These are phyloP conservation scores for Molorchus minor DNA, from an alignment of 2,888 invertebrate species.

Conservation along the genomic window DNA sequence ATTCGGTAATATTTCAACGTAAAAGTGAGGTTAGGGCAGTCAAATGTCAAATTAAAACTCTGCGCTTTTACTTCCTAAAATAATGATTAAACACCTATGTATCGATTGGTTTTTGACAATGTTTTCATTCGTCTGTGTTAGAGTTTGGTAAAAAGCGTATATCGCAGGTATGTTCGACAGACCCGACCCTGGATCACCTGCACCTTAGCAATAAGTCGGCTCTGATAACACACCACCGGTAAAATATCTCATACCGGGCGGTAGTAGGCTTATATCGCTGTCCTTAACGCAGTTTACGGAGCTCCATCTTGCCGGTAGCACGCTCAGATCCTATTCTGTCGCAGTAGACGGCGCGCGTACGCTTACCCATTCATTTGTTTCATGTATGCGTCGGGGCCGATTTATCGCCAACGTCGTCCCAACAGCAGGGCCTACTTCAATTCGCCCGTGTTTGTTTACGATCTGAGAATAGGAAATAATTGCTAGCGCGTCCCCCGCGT, in stretches of 20 bases:
- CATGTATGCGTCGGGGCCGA: slow-evolving; percentile 4
- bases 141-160: no score
- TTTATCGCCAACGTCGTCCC: slow-evolving; percentile 2
- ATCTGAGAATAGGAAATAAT: neutral
- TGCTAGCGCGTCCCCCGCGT: neutral
- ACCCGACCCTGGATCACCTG: slow-evolving; percentile 28
- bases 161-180: no score
- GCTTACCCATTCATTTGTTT: slow-evolving; percentile 7
- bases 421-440: neutral
- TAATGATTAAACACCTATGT: no score
- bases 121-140: no score
- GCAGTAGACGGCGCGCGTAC: neutral
- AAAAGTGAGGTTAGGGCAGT: no score
- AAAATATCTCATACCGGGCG: slow-evolving; percentile 23
- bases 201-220: slow-evolving; percentile 21
- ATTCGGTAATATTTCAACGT: no score
- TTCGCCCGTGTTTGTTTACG: slow-evolving; percentile 4
- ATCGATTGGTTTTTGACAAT: no score
- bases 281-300: slow-evolving; percentile 24
- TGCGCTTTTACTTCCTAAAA: no score
- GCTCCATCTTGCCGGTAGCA: slow-evolving; percentile 19
- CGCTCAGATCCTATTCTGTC: neutral
- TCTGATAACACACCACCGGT: slow-evolving; percentile 29
- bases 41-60: no score
- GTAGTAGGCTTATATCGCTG: slow-evolving; percentile 24